Conservation (phyloP, 1,140 invertebrate species). For the Lithobius niger region DNA sequence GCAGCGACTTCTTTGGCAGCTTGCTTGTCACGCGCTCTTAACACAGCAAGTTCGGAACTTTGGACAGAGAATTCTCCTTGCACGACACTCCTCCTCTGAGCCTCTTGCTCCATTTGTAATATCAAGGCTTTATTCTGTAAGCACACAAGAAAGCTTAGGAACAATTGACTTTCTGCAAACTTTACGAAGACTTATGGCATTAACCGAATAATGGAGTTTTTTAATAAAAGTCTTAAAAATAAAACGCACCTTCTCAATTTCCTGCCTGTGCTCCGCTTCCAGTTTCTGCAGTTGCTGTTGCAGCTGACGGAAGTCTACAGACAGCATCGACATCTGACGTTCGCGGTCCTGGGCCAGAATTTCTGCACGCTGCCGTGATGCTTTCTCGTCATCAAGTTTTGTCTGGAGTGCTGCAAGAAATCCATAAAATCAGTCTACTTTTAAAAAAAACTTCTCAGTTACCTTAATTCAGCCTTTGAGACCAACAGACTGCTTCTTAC, state of each 20-base stretch:
- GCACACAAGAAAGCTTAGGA: slow-evolving; percentile 10
- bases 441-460: too few species aligned
- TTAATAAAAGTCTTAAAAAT: background rate
- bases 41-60: slow-evolving; percentile 51
- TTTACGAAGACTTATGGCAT: background rate
- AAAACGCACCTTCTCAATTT: slow-evolving; percentile 56
- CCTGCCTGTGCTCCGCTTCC: slow-evolving; percentile 75
- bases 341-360: slow-evolving; percentile 76
- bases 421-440: too few species aligned
- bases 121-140: slow-evolving; percentile 52
- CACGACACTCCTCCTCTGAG: slow-evolving; percentile 55
- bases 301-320: slow-evolving; percentile 82
- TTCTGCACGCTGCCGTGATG: slow-evolving; percentile 64
- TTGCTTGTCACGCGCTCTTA: slow-evolving; percentile 61
- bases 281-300: slow-evolving; percentile 77
- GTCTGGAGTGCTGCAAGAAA: slow-evolving; percentile 70
- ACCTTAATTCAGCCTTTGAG: background rate
- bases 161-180: background rate
- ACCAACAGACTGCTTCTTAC: too few species aligned
- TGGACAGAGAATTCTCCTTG: slow-evolving; percentile 55
- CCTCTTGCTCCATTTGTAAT: slow-evolving; percentile 78
- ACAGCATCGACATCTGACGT: slow-evolving; percentile 82
- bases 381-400: slow-evolving; percentile 82
- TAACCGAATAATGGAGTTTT: background rate
- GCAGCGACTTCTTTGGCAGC: slow-evolving; percentile 52